These are phyloP conservation scores for Clarias laeviceps DNA, from an alignment of 2,797 vertebrate species.

Conservation along the genomic window DNA sequence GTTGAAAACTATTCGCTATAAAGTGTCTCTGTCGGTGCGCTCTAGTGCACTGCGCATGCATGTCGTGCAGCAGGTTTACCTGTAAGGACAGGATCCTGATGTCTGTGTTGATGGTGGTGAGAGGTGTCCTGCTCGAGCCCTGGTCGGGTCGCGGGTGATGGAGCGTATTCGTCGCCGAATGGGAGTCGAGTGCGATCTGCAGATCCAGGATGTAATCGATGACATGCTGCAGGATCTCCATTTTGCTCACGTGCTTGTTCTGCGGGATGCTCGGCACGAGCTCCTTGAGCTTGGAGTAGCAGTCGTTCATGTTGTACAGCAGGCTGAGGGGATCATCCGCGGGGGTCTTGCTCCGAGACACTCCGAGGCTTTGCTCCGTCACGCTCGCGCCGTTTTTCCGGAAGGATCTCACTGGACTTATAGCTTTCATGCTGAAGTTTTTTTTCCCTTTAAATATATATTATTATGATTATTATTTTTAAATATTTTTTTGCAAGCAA, in stretches of 20 bases:
- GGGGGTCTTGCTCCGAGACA: slow-evolving; percentile 94
- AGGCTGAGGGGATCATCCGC: slow-evolving; percentile 95
- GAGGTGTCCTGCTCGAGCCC: slow-evolving; percentile 84
- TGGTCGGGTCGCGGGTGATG: slow-evolving; percentile 83
- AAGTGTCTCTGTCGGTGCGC: not conserved
- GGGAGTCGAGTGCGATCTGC: slow-evolving; percentile 96
- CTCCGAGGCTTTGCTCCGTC: slow-evolving; percentile 89
- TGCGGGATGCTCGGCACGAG: slow-evolving; percentile 98
- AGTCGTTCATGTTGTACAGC: slow-evolving; percentile 99
- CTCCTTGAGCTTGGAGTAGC: slow-evolving; percentile 98
- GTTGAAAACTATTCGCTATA: not conserved
- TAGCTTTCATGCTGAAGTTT: slow-evolving; percentile 88
- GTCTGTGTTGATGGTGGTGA: slow-evolving; percentile 96
- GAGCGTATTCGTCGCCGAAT: slow-evolving; percentile 86
- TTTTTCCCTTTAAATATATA: slow-evolving; percentile 32
- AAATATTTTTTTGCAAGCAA: too few relatives aligned
- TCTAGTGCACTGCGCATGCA: slow-evolving; percentile 29
- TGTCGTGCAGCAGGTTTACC: slow-evolving; percentile 74
- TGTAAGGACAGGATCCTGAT: slow-evolving; percentile 97
- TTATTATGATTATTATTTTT: too few relatives aligned
- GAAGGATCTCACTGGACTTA: slow-evolving; percentile 92
- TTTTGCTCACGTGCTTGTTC: slow-evolving; percentile 98
- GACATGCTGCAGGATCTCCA: slow-evolving; percentile 99
- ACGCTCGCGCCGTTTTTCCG: slow-evolving; percentile 82
- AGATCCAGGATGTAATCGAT: slow-evolving; percentile 99